Percentiles rank a stretch among this genome's conserved stretches.
phyloP scores from a whole-genome alignment of 1,140 invertebrate species.

The Pseudobourletiella spinata region DNA sequence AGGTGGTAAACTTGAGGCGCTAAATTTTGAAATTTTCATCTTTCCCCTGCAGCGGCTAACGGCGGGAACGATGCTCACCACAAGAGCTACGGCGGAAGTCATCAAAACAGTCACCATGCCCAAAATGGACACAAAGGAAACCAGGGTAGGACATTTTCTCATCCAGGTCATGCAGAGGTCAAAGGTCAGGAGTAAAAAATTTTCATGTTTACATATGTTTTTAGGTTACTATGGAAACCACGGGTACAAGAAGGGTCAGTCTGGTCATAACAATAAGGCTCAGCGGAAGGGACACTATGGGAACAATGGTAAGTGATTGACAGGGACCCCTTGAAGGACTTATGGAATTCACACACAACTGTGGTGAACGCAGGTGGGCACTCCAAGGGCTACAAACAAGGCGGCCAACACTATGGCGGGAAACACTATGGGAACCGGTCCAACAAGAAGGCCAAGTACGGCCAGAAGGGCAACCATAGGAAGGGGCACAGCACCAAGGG shows the following conservation, averaged over 20 bases:
- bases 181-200: too few relatives aligned
- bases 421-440: conserved; percentile 15
- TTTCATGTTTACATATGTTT: neutral
- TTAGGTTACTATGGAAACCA: conserved; percentile 8
- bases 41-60: conserved; percentile 1
- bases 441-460: conserved; percentile 19
- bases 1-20: too few relatives aligned
- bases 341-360: neutral
- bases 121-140: conserved; percentile 17
- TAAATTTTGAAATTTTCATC: neutral
- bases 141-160: neutral
- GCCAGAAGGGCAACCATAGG: conserved; percentile 24
- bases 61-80: conserved; percentile 1
- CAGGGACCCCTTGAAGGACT: neutral
- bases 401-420: conserved; percentile 27
- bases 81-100: neutral
- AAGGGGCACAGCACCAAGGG: conserved; percentile 34
- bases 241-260: conserved; percentile 14
- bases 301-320: neutral
- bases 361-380: neutral
- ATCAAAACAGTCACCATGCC: conserved; percentile 7
- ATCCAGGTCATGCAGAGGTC: too few relatives aligned
- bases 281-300: conserved; percentile 26
- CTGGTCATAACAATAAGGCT: conserved; percentile 19
- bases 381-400: conserved; percentile 24